Evolutionary conservation across 2,888 invertebrate genomes (phyloP), one percentile per base, ranked within the genome.

Genomic region (Dryobota labecula): DNA sequence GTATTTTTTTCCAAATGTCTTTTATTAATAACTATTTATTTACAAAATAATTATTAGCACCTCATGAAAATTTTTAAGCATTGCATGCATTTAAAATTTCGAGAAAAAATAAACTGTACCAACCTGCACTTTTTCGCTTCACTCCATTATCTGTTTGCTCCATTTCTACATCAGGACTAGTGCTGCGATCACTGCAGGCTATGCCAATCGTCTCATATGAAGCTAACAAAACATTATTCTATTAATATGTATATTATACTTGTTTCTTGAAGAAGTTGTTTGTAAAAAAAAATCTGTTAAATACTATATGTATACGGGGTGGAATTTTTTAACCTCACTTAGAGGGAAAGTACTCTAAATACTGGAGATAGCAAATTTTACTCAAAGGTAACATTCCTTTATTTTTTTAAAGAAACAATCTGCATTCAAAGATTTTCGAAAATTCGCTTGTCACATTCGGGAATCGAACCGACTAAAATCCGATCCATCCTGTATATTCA

Each of bases 41-140:
- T 5, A 18, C 3, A 11, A 54, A 11, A 11, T 20, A 30, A 54
- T 20, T 20, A 53, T 53, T 18, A 4, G 18, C 2, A 13, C 20
- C 20, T 11, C 18, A 54, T 54, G 20, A 11, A 1, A 11, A 20
- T 13, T 33, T 33, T n/a, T 13, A 13, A 56, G 20, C 33, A 7
- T 54, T 20, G 20, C 30, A 20, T 20, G 30, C 5, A 15, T 49
- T 24, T 24, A 24, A 49, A 24, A 49, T 54, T 43, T 45, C 20
- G 7, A 45, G 2, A 45, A 2, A 45, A 2, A 45, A 45, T 20
- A 45, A 36, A 43, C 41, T 5, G 20, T 20, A 58, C 36, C 11
- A 43, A 76, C 76, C 80, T 58, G 30, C 11, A 51, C 30, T 56
- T 41, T 63, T 70, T 1, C 41, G 13, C 41, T 78, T 51, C 0